These are phyloP conservation scores for Dasypolia templi DNA, from an alignment of 2,888 invertebrate species.

Conservation along the genomic window DNA sequence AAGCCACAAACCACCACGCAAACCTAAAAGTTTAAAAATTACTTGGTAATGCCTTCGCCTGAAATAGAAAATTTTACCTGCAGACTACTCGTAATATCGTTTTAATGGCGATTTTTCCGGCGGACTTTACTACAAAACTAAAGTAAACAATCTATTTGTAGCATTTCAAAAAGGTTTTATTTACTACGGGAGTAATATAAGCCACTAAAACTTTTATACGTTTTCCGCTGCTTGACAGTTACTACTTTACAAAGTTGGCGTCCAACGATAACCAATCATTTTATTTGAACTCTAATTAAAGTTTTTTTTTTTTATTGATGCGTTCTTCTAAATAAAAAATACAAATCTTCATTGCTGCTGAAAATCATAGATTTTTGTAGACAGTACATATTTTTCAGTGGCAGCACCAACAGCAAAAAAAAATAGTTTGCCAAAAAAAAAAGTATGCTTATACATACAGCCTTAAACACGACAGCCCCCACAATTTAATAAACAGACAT, in stretches of 20 bases:
- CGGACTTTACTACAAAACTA: too few species aligned
- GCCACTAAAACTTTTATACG: constrained; percentile 19
- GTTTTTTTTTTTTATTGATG: too few species aligned
- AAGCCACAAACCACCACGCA: too few species aligned
- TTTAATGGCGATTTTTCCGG: too few species aligned
- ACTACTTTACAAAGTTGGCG: constrained; percentile 18
- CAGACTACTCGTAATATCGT: too few species aligned
- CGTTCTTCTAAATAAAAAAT: background rate
- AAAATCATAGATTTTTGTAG: background rate
- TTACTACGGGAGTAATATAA: background rate
- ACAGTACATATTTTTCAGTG: background rate
- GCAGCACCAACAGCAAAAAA: background rate
- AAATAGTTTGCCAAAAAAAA: constrained; percentile 1
- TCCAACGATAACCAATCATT: background rate
- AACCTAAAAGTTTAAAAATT: too few species aligned
- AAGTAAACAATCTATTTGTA: background rate
- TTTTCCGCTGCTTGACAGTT: background rate
- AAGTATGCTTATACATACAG: constrained; percentile 29
- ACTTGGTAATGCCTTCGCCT: too few species aligned
- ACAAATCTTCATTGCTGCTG: background rate
- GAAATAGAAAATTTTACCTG: too few species aligned
- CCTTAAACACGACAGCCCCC: constrained; percentile 57
- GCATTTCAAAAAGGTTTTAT: constrained; percentile 1
- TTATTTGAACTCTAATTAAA: background rate
- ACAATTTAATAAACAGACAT: constrained; percentile 68